phyloP scores from a whole-genome alignment of 2,888 invertebrate species.

The Ephialtes manifestator region DNA sequence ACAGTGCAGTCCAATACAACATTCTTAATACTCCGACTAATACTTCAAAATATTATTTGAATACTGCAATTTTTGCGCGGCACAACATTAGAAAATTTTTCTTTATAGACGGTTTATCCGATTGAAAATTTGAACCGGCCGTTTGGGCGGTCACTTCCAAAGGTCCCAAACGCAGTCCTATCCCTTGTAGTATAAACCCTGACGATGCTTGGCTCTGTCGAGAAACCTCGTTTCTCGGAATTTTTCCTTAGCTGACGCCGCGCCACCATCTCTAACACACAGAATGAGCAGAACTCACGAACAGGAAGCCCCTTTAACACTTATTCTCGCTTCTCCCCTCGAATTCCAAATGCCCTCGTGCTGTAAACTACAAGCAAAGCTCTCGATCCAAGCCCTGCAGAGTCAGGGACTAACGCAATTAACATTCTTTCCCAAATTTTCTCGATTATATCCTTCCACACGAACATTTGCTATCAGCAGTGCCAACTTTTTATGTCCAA shows the following conservation, averaged over 20 bases:
- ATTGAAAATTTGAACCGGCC: slow-evolving; percentile 32
- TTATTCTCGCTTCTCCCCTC: slow-evolving; percentile 50
- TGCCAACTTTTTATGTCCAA: neutral
- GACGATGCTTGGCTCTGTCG: slow-evolving; percentile 12
- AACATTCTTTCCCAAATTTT: slow-evolving; percentile 52
- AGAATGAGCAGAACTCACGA: slow-evolving; percentile 26
- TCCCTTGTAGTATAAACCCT: slow-evolving; percentile 21
- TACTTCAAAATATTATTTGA: too few species aligned
- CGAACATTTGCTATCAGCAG: neutral
- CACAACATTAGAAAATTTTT: neutral
- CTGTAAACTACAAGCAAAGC: slow-evolving; percentile 6
- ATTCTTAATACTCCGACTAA: too few species aligned
- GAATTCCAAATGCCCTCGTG: slow-evolving; percentile 49
- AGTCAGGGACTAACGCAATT: slow-evolving; percentile 42
- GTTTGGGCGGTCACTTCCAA: slow-evolving; percentile 40
- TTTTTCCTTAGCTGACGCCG: slow-evolving; percentile 54
- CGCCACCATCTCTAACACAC: slow-evolving; percentile 22
- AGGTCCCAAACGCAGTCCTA: slow-evolving; percentile 36
- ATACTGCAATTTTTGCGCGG: too few species aligned
- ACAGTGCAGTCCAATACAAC: too few species aligned
- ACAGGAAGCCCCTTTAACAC: slow-evolving; percentile 55
- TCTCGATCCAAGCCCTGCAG: neutral
- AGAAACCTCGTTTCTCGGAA: slow-evolving; percentile 65
- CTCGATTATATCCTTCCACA: slow-evolving; percentile 18
- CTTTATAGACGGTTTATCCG: slow-evolving; percentile 7